Evolutionary conservation across 2,113 vertebrate species (phyloP).

Genomic region (Drymodes brunneopygia): DNA sequence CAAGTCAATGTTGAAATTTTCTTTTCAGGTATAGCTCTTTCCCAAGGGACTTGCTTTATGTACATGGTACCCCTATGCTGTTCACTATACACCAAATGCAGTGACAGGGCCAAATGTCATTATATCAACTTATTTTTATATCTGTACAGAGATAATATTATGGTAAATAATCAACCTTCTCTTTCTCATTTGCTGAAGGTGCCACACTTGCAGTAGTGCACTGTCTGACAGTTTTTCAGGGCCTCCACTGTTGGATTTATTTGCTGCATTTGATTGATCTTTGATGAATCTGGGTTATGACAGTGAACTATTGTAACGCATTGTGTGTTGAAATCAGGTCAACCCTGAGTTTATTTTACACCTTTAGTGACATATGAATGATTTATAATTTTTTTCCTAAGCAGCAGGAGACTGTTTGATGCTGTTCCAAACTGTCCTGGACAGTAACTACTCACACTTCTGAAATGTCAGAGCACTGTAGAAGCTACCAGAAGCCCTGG

Average conservation of each 20-base stretch:
- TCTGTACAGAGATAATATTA: not conserved
- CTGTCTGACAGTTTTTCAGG: not conserved
- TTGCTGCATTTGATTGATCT: not conserved
- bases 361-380: not conserved
- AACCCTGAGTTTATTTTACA: not conserved
- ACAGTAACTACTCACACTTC: not conserved
- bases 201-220: not conserved
- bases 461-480: not conserved
- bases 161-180: not conserved
- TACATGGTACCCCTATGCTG: not conserved
- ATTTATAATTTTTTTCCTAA: not conserved
- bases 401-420: not conserved
- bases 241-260: not conserved
- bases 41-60: not conserved
- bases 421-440: not conserved
- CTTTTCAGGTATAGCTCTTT: not conserved
- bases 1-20: not conserved
- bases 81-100: not conserved
- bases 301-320: not conserved
- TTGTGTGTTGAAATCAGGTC: not conserved
- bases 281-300: not conserved
- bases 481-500: not conserved
- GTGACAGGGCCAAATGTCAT: not conserved
- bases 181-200: not conserved
- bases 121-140: not conserved